phyloP scores from a whole-genome alignment of 2,113 vertebrate genomes.

The Chlamydotis undulata region DNA sequence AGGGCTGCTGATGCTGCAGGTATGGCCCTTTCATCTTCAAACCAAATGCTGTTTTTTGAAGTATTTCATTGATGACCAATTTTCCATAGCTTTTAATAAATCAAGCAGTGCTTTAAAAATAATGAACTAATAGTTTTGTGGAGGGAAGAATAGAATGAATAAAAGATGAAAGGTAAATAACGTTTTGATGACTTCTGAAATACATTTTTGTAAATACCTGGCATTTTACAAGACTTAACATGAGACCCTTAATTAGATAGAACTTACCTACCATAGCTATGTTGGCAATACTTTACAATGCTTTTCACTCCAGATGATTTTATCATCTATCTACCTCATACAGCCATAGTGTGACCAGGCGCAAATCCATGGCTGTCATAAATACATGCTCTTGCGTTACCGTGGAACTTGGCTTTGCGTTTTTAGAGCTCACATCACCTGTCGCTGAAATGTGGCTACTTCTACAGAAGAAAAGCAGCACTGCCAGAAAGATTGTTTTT shows the following conservation, averaged over 20 bases:
- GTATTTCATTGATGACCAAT: neutral
- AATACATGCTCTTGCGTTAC: neutral
- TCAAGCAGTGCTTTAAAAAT: neutral
- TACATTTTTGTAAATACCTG: neutral
- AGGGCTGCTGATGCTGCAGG: neutral
- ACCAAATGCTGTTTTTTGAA: neutral
- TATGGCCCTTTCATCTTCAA: neutral
- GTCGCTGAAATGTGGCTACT: neutral
- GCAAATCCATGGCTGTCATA: neutral
- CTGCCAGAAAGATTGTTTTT: constrained; percentile 15
- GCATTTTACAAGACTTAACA: neutral
- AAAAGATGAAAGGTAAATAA: neutral
- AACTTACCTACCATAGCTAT: neutral
- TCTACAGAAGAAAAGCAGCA: constrained; percentile 17
- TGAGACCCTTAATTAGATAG: neutral
- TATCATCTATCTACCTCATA: neutral
- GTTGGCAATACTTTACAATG: neutral
- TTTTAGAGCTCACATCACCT: neutral
- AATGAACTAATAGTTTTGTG: neutral
- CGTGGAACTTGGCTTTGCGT: neutral
- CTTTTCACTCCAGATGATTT: neutral
- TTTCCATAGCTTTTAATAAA: neutral
- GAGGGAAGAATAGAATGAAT: neutral
- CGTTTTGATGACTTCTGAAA: neutral
- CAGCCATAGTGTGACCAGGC: neutral